Conservation (phyloP, 1,140 invertebrate genomes). For the Achroia grisella region DNA sequence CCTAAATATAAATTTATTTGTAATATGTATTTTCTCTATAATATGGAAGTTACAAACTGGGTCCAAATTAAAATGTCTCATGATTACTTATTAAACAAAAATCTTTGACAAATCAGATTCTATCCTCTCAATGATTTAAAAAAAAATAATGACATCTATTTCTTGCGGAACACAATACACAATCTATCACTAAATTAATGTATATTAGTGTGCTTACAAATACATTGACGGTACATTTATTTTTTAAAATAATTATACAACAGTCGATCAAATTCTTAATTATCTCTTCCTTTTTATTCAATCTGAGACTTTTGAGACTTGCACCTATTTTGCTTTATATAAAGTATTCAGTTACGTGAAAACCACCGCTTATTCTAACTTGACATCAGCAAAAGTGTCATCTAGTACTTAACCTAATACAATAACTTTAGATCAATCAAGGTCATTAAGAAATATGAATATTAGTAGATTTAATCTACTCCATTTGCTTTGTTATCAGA, state of each 20-base stretch:
- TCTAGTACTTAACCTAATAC: slow-evolving; percentile 3
- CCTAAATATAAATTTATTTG: slow-evolving; percentile 59
- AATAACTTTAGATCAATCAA: slow-evolving; percentile 41
- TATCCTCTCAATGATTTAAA: slow-evolving; percentile 37
- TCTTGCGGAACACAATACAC: too few species aligned
- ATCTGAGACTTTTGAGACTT: too few species aligned
- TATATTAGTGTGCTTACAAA: too few species aligned
- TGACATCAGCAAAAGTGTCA: slow-evolving; percentile 1
- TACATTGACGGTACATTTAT: too few species aligned
- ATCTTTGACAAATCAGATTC: slow-evolving; percentile 48
- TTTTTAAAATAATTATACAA: too few species aligned
- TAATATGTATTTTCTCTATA: slow-evolving; percentile 35
- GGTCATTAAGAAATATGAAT: slow-evolving; percentile 40
- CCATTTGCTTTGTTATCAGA: slow-evolving; percentile 17
- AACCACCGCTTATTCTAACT: background rate
- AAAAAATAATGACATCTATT: slow-evolving; percentile 10
- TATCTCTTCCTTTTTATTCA: background rate
- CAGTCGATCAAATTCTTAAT: too few species aligned
- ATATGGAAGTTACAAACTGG: slow-evolving; percentile 41
- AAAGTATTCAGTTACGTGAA: background rate
- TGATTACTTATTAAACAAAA: slow-evolving; percentile 36
- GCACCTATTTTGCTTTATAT: background rate
- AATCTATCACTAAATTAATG: too few species aligned
- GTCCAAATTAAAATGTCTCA: slow-evolving; percentile 46
- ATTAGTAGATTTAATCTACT: slow-evolving; percentile 65